Base-by-base conservation (phyloP, 2,113 vertebrate species). In the Equus quagga region DNA sequence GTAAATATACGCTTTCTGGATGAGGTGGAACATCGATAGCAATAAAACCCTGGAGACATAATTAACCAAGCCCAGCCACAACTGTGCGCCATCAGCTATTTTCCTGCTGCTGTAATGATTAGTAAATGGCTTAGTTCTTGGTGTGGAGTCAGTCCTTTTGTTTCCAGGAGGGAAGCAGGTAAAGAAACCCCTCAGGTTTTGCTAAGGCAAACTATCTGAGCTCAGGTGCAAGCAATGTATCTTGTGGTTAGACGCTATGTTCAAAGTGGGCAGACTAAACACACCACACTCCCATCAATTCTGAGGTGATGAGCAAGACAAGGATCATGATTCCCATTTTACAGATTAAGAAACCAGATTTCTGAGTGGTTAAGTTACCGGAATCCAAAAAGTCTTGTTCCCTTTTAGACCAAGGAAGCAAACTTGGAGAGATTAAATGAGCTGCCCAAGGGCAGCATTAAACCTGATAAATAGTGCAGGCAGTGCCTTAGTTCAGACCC, bases 281-380 rank as follows among this genome's bases (percentile, higher is more conserved):
- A 26, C 0, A 11, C 5, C 23, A 26, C 10, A 54, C 4, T 31
- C n/a, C 0, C 1, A 31, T 60, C 8, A 78, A 24, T 87, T 69
- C 36, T 56, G 49, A 78, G 6, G 44, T 65, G 46, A 86, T 46
- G 7, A 69, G 58, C 56, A 79, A 90, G 26, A 24, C 8, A 93
- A 44, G 24, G 75, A 76, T 44, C 5, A 19, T 13, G 7, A 65
- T 67, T 60, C 15, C 15, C 6, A 33, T 58, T 54, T 94, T 49
- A 83, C 10, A 86, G 19, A 65, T 46, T 41, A 80, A 89, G 46
- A 90, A 81, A 65, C 3, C 12, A 60, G 65, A 65, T 58, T 44
- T 73, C 58, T 86, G 33, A 87, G 14, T 36, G 36, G 10, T 44
- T 90, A 80, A 46, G 5, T 67, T 5, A n/a, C 19, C 18, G 78